Evolutionary conservation across 1,140 invertebrate species (phyloP), one percentile per base, ranked within the genome.

Genomic region (Yoshiicerus persimilis): DNA sequence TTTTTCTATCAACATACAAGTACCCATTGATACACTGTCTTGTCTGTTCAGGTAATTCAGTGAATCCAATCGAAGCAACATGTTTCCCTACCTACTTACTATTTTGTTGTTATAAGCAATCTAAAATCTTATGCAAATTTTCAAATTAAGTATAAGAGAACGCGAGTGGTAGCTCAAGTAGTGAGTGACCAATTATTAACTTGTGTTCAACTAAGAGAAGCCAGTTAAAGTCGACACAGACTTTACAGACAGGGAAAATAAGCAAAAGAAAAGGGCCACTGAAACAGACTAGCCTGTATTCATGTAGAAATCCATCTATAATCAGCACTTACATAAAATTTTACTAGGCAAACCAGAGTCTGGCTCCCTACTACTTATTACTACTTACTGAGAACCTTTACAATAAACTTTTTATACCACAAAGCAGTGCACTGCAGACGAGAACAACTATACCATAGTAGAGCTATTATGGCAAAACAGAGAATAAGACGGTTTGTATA

Each of bases 121-220:
- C 84, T 86, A 86, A 86, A 86, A 86, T 64, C 84, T 27, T 86
- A 86, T 86, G 84, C 84, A 86, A 86, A 86, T 86, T 86, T 86
- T 36, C 84, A 86, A 86, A 86, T 86, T 86, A 86, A 64, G 27
- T 86, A 9, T 62, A 64, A 34, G 56, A 47, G 38, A 86, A 86
- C 56, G 34, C 41, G 27, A 34, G 84, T 56, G 62, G 41, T 56
- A 62, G 25, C 47, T 86, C 47, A 86, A 66, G 84, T 86, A 32
- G 32, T 86, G 84, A 86, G 47, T 64, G 56, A 86, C 84, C 84
- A 86, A 86, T 86, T 86, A 86, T 84, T 56, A 47, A 86, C 32
- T 66, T 56, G 56, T 25, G 83, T 84, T 47, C 16, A 25, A 25
- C 83, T 47, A 27, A 84, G 16, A 36, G 27, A 80, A 36, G 5